Conservation (phyloP, 2,113 vertebrate species). For the Mystacornis crossleyi region DNA sequence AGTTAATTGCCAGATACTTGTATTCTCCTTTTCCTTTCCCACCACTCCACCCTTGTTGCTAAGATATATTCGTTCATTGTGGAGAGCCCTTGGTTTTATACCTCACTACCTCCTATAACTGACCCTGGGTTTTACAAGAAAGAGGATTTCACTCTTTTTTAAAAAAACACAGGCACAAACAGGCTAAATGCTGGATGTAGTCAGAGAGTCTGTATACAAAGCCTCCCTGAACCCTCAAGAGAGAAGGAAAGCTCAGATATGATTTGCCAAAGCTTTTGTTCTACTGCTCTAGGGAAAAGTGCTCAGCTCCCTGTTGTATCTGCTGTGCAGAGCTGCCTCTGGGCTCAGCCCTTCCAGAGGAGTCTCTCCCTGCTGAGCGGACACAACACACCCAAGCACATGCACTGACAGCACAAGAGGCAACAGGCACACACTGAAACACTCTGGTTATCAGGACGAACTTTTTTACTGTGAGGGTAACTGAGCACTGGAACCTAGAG, state of each 20-base stretch:
- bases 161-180: background rate
- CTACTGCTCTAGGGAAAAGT: background rate
- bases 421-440: background rate
- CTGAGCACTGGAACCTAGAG: background rate
- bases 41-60: conserved; percentile 68
- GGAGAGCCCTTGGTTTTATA: conserved; percentile 23
- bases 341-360: background rate
- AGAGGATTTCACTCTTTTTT: background rate
- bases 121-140: background rate
- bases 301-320: background rate
- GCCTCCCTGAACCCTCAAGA: background rate
- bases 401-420: background rate
- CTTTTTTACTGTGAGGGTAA: background rate
- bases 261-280: background rate
- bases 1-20: conserved; percentile 64
- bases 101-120: background rate
- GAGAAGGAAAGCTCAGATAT: background rate
- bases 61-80: conserved; percentile 35
- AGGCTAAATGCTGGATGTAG: background rate
- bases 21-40: conserved; percentile 70
- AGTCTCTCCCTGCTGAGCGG: background rate
- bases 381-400: background rate
- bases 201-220: background rate
- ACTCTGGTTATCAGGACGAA: background rate
- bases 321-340: background rate